Base-by-base conservation (phyloP, 2,797 vertebrate species). In the Paramormyrops hopkinsi region DNA sequence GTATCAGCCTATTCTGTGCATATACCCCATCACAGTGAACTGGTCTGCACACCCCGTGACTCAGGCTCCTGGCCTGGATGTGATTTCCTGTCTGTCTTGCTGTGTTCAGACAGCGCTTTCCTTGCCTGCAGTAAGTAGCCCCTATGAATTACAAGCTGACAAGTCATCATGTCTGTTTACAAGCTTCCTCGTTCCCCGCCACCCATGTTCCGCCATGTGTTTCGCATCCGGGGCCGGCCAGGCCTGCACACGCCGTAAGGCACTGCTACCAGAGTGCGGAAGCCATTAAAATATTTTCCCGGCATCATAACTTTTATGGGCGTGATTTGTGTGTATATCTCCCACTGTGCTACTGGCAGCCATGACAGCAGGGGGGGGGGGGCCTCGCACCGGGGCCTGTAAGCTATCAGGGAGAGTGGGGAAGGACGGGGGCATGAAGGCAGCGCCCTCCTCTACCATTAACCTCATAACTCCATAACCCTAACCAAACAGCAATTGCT, bases 111-210 rank as follows among this genome's bases (percentile, higher is more conserved):
- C 46, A 25, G 44, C 82, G 50, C 92, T 91, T 95, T 95, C 14
- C 69, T 17, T 76, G 69, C 33, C 33, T 76, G 29, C 95, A 48
- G 93, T 96, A 96, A 95, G 91, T 22, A 92, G 22, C 92, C 92
- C 94, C 94, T 94, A 95, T 96, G 95, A 96, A 96, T 96, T 96
- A 96, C 95, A 96, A 96, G 94, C 95, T 96, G 95, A 96, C 96
- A 96, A 94, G 94, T 96, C 83, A 95, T 95, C 95, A 95, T 96
- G 96, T 96, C 95, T 95, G 95, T 86, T 97, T 96, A 96, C 95
- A 95, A 93, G 94, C 95, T 94, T 96, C 95, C 51, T 95, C 94
- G 94, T 93, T 95, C 92, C 93, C 93, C 91, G 87, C 89, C 93
- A 88, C 86, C 92, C 90, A 17, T 94, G 94, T 93, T 95, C 91